A percentile compares a stretch with the other conserved stretches of the same genome.
These are phyloP conservation scores for Antigone vipio DNA, from an alignment of 2,113 vertebrate species.

Conservation along the genomic window DNA sequence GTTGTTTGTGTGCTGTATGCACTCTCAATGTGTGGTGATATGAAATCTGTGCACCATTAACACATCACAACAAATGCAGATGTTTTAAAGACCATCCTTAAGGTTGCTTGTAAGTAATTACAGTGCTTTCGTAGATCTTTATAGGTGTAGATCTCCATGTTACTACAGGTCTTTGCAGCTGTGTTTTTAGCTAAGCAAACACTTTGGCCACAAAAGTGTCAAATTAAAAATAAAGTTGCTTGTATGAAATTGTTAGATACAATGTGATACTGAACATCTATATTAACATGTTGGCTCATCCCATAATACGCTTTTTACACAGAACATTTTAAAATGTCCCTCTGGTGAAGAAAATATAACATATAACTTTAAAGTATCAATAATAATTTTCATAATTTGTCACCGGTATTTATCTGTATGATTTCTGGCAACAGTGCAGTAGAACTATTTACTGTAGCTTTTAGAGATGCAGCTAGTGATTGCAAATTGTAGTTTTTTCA, in stretches of 20 bases:
- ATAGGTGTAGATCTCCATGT: not conserved
- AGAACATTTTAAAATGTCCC: not conserved
- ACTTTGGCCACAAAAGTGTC: not conserved
- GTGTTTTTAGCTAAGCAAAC: not conserved
- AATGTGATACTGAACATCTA: not conserved
- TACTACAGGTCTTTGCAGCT: not conserved
- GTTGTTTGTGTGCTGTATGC: not conserved
- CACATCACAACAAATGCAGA: not conserved
- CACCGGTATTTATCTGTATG: not conserved
- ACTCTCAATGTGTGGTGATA: not conserved
- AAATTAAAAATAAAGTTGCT: not conserved
- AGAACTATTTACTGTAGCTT: not conserved
- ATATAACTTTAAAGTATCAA: not conserved
- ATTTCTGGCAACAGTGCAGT: not conserved
- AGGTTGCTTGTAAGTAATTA: constrained; percentile 13
- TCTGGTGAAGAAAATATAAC: not conserved
- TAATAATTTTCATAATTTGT: not conserved
- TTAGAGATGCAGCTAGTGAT: not conserved
- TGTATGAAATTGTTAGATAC: not conserved
- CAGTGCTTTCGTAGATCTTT: not conserved
- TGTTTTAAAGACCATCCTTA: not conserved
- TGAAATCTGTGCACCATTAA: not conserved
- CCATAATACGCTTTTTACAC: not conserved
- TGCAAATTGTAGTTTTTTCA: not conserved
- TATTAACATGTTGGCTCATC: not conserved